Evolutionary conservation across 1,140 invertebrate genomes (phyloP), one percentile per base, ranked within the genome.

Genomic region (Bombus turneri): DNA sequence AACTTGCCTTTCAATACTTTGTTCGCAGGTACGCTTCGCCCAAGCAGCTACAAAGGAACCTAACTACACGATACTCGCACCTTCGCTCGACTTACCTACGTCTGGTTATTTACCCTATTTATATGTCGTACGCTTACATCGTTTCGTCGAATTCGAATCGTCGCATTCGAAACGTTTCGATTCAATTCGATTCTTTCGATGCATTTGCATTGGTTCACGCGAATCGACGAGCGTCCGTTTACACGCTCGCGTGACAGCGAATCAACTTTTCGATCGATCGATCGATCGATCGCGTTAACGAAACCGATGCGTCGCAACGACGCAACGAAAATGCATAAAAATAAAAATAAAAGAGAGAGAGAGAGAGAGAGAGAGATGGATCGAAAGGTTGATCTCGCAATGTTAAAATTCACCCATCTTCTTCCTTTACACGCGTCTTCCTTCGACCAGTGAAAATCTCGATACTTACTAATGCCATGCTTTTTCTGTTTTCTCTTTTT

Each of bases 401-500:
- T 75, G 12, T 43, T 31, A 10, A 62, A 6, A 53, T 66, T 71
- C 53, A 59, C 25, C 64, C 39, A 75, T 43, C 74, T 64, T 28
- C 18, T 71, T 37, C 1, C 22, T n/a, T 64, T 13, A n/a, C 75
- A 39, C 64, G 76, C 37, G 13, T 28, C 22, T 47, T 13, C 37
- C 37, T 37, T 37, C 53, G 34, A 41, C 59, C 81, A 66, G 4
- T 12, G 28, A 62, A 41, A 10, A 28, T 15, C 25, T 13, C 62
- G 69, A 73, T 41, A 53, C 73, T 39, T 68, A 93, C 93, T 94
- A 94, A 93, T 92, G 85, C 82, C 73, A 79, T 86, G 87, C 83
- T 88, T 92, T 92, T 91, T 92, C 90, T 89, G 87, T 96, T 91
- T 87, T 87, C 28, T 62, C 88, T 93, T 91, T 93, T 94, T 95